Evolutionary conservation across 64 coral and sea anemone genomes (phyloP), one percentile per base, ranked within the genome.

Genomic region (Porites lutea): DNA sequence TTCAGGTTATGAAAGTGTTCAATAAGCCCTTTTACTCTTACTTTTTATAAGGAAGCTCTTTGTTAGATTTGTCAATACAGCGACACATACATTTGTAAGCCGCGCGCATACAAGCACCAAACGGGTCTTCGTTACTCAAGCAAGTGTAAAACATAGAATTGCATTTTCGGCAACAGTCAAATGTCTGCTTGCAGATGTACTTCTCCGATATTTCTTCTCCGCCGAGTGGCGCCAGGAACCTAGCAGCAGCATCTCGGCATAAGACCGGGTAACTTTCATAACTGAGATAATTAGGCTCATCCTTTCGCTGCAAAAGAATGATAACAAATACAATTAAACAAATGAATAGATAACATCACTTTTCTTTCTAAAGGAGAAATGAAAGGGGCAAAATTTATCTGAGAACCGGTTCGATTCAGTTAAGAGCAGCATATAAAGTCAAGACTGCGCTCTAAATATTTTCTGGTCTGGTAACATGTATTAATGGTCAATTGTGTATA

Each of bases 151-250:
- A 81, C 20, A 14, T 2, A 16, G 60, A 5, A 52, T 81, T 81
- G 37, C 78, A 81, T 37, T 59, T 81, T 8, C 78, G 78, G 78
- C 55, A 81, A 23, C 78, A 81, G 57, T 81, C 78, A 22, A 81
- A 81, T 59, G 58, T 45, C 37, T 81, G 55, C 12, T 81, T 81
- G 23, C 78, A 81, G 13, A 81, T 13, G 13, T 81, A 81, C 27
- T 61, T 62, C 23, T 60, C 61, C 8, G 27, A 2, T 4, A 55
- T n/a, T 16, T 44, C 16, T 46, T 43, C 23, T 0, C 9, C 5
- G 4, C 11, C 6, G 6, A 14, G 73, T 15, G 78, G 78, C 58
- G 47, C 13, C 13, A 61, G 14, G 1, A 27, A 45, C 27, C 27
- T 37, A 22, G 78, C 78, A 15, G 78, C 53, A 6, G 78, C 78